These are phyloP conservation scores for Petrosia ficiformis DNA, from an alignment of 37 sponge, comb jelly and placozoan genomes.

Conservation along the genomic window DNA sequence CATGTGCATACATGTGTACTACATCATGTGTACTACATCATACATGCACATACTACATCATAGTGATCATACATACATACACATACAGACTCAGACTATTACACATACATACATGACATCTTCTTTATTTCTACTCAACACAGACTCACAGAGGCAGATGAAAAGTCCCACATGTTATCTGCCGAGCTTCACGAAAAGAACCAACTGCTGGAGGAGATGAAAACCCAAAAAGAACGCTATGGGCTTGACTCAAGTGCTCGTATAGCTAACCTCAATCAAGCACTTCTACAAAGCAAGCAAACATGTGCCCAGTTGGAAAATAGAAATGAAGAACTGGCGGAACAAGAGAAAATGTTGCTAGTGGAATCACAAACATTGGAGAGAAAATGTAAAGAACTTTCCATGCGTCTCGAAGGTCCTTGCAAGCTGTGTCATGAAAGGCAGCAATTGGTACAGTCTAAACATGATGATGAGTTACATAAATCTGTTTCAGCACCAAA, in stretches of 20 bases:
- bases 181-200: slow-evolving; percentile 17
- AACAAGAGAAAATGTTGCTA: slow-evolving; percentile 15
- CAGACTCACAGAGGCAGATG: slow-evolving; percentile 55
- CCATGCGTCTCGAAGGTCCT: slow-evolving; percentile 9
- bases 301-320: slow-evolving; percentile 19
- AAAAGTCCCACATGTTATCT: slow-evolving; percentile 17
- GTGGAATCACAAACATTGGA: slow-evolving; percentile 23
- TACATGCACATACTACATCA: too few relatives aligned
- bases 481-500: slow-evolving; percentile 9
- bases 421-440: slow-evolving; percentile 10
- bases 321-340: slow-evolving; percentile 7
- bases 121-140: background rate
- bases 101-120: background rate
- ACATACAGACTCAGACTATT: too few relatives aligned
- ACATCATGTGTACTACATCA: too few relatives aligned
- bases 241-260: slow-evolving; percentile 23
- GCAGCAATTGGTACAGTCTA: background rate
- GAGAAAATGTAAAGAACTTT: slow-evolving; percentile 3
- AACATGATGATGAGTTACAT: background rate
- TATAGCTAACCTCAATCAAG: slow-evolving; percentile 47
- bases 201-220: slow-evolving; percentile 12
- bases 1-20: too few relatives aligned
- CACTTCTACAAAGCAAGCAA: slow-evolving; percentile 44
- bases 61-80: too few relatives aligned
- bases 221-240: slow-evolving; percentile 8